Conservation (phyloP, 2,113 vertebrate species). For the Diadophis punctatus region DNA sequence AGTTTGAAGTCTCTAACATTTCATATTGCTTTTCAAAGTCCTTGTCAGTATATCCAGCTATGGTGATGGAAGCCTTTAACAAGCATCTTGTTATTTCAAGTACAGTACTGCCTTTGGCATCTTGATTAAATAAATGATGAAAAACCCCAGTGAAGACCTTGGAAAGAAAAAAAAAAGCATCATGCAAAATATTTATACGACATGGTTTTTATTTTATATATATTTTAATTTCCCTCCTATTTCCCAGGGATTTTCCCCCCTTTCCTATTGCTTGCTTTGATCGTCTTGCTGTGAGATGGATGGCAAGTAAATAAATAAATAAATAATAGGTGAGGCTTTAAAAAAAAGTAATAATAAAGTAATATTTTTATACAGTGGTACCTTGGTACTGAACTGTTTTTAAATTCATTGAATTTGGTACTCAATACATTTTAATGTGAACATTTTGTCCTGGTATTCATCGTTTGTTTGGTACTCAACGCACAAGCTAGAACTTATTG, state of each 20-base stretch:
- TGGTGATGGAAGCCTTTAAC: constrained; percentile 29
- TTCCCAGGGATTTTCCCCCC: not conserved
- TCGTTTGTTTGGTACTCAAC: too few species aligned
- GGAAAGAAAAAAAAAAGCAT: not conserved
- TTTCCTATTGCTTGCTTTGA: not conserved
- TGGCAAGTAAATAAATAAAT: not conserved
- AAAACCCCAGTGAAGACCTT: constrained; percentile 13
- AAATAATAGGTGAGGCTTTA: not conserved
- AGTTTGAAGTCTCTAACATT: constrained; percentile 30
- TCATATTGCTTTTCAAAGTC: constrained; percentile 31
- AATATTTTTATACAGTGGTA: not conserved
- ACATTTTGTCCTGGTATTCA: too few species aligned
- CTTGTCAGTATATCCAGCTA: constrained; percentile 32
- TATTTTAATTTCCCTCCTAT: not conserved
- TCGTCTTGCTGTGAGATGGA: not conserved
- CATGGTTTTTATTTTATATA: not conserved
- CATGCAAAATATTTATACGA: not conserved
- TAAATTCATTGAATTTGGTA: too few species aligned
- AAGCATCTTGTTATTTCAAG: not conserved
- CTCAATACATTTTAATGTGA: too few species aligned
- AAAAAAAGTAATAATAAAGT: not conserved
- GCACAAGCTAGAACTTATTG: too few species aligned
- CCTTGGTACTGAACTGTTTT: too few species aligned
- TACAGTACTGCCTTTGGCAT: fast-evolving
- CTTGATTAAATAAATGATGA: constrained; percentile 18